These are phyloP conservation scores for Amphiura filiformis DNA, from an alignment of 35 echinoderm and acorn worm species.

Conservation along the genomic window DNA sequence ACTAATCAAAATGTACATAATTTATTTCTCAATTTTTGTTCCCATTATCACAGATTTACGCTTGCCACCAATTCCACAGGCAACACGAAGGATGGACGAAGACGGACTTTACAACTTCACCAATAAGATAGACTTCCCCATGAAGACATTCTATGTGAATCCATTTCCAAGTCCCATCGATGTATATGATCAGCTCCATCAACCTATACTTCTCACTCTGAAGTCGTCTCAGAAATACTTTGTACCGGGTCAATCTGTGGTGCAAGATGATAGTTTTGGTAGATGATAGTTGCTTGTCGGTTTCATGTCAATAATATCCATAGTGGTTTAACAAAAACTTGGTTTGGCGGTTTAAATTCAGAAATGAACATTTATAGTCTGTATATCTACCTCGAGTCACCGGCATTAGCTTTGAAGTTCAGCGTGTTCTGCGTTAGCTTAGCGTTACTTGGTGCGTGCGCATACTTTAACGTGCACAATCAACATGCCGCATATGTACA, in stretches of 20 bases:
- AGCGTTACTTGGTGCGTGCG: no score
- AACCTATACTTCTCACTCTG: constrained; percentile 90
- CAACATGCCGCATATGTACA: no score
- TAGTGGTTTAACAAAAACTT: no score
- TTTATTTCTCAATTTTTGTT: no score
- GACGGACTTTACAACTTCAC: constrained; percentile 97
- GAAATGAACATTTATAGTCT: no score
- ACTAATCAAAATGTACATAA: no score
- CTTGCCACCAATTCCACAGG: constrained; percentile 67
- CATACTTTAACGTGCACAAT: no score
- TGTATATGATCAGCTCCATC: constrained; percentile 86
- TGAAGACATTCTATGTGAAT: constrained; percentile 94
- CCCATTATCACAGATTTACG: constrained; percentile 58
- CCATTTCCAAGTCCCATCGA: constrained; percentile 95
- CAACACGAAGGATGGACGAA: constrained; percentile 36
- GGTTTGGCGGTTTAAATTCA: no score
- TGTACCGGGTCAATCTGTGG: constrained; percentile 79
- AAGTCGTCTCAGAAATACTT: constrained; percentile 99
- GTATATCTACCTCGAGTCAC: no score
- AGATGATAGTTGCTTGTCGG: constrained; percentile 34
- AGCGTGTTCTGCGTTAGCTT: no score
- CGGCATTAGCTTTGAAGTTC: no score
- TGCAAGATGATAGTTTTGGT: constrained; percentile 71
- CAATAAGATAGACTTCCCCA: constrained; percentile 91
- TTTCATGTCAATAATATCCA: no score